Evolutionary conservation across 2,113 vertebrate genomes (phyloP).

Genomic region (Labrus mixtus): DNA sequence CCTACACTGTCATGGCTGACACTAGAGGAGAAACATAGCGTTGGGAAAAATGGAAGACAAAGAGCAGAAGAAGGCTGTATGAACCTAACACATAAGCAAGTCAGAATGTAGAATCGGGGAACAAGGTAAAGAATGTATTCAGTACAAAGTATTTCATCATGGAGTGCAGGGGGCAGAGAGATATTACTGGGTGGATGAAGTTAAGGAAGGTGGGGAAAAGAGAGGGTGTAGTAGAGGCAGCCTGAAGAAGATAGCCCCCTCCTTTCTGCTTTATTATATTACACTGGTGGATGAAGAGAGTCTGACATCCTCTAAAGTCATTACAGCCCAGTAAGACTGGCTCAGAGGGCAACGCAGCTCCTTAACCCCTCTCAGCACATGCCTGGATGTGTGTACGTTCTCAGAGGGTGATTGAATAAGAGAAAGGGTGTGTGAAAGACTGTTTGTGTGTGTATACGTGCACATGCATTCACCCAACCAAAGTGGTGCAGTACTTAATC

Average conservation of each 20-base stretch:
- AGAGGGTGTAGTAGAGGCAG: constrained; percentile 36
- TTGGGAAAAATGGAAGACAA: constrained; percentile 18
- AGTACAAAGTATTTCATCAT: constrained; percentile 34
- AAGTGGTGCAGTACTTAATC: constrained; percentile 73
- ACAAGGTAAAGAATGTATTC: constrained; percentile 38
- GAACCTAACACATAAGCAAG: constrained; percentile 24
- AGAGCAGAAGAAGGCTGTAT: constrained; percentile 22
- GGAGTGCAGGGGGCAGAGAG: constrained; percentile 33
- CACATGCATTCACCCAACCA: constrained; percentile 46
- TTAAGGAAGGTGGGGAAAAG: constrained; percentile 16
- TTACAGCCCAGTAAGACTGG: constrained; percentile 73
- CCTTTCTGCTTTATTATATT: constrained; percentile 71
- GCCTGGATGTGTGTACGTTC: constrained; percentile 47
- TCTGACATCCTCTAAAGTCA: constrained; percentile 74
- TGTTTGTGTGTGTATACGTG: constrained; percentile 24
- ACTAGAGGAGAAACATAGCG: constrained; percentile 29
- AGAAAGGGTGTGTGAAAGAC: constrained; percentile 11
- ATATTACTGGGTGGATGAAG: constrained; percentile 1
- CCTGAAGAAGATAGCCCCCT: constrained; percentile 51
- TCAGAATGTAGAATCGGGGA: constrained; percentile 4
- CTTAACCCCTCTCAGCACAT: constrained; percentile 75
- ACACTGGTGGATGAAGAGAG: constrained; percentile 74
- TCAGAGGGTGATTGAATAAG: constrained; percentile 47
- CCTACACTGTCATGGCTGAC: constrained; percentile 48
- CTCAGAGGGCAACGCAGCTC: constrained; percentile 65